Base-by-base conservation (phyloP, 2,797 vertebrate species). In the Rhinichthys osculus region DNA sequence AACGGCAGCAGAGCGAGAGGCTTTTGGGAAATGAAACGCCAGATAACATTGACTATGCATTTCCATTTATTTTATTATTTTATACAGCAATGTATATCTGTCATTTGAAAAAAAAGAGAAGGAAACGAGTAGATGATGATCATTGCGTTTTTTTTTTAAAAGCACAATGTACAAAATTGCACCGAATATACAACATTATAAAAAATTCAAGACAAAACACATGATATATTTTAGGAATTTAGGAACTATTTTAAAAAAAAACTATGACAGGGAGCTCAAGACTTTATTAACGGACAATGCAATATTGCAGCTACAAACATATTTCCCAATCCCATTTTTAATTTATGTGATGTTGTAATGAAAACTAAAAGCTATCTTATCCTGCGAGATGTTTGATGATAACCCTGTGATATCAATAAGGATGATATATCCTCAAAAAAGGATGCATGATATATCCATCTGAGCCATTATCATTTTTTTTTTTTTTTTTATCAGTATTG, bases 101-200 rank as follows among this genome's bases (percentile, higher is more conserved):
- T 77, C 71, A 67, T 90, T 88, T 88, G 80, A 90, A 91, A 90
- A 77, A 92, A 91, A 92, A 50, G n/a, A 59, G 0, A 59, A 62
- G 40, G 71, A 64, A 86, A 87, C 66, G 85, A 90, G 90, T 89
- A 86, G 88, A 83, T 89, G 82, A 90, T 88, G 90, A 91, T 87
- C 87, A 91, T 91, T 91, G 92, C 88, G 89, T 90, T 90, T 91
- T 92, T 91, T 90, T 90, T 91, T 92, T 91, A 93, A 94, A 93
- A 90, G 92, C 85, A 90, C 88, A 89, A 92, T 93, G 91, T 94
- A 94, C 92, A 95, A 95, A 95, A 95, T 91, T 92, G 91, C 94
- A 95, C 94, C 90, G 91, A 91, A 90, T 91, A 90, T 92, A 95
- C 94, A 96, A 94, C 93, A 94, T 91, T 92, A 92, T 86, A 93